Percentiles rank a stretch among this genome's conserved stretches.
phyloP scores from a whole-genome alignment of 2,797 vertebrate species.

The Aphelocoma californica region DNA sequence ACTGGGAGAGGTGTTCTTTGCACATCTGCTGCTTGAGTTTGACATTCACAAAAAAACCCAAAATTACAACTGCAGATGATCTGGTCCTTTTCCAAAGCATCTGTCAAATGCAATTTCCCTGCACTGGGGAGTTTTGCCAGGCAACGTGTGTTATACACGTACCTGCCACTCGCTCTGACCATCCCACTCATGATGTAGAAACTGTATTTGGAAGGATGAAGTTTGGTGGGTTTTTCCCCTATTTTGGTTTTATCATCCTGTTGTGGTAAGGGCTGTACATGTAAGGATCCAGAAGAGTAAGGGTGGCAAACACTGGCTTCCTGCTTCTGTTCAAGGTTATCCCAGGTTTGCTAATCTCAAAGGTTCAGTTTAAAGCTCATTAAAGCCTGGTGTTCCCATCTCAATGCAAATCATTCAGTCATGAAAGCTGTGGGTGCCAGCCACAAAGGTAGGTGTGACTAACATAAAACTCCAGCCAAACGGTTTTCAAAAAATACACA shows the following conservation, averaged over 20 bases:
- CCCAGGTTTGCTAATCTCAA: neutral
- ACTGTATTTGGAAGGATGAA: neutral
- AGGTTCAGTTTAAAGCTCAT: neutral
- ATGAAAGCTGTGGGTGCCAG: neutral
- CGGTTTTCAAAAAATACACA: neutral
- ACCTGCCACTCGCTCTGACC: neutral
- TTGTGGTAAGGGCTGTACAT: neutral
- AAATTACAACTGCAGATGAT: constrained; percentile 44
- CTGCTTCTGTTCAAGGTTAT: neutral
- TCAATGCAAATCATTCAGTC: neutral
- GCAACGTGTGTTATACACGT: neutral
- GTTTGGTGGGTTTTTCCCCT: neutral
- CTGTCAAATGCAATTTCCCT: neutral
- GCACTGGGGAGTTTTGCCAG: neutral
- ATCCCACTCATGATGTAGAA: neutral
- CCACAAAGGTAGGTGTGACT: neutral
- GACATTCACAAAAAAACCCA: neutral
- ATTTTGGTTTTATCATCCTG: neutral
- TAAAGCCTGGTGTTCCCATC: neutral
- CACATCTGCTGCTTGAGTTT: neutral
- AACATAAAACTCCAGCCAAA: neutral
- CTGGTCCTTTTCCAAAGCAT: neutral
- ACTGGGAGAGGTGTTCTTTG: neutral
- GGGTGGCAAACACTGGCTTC: neutral
- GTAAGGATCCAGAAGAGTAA: neutral